These are phyloP conservation scores for Gymnocephalus cernua DNA, from an alignment of 2,113 vertebrate genomes.

Conservation along the genomic window DNA sequence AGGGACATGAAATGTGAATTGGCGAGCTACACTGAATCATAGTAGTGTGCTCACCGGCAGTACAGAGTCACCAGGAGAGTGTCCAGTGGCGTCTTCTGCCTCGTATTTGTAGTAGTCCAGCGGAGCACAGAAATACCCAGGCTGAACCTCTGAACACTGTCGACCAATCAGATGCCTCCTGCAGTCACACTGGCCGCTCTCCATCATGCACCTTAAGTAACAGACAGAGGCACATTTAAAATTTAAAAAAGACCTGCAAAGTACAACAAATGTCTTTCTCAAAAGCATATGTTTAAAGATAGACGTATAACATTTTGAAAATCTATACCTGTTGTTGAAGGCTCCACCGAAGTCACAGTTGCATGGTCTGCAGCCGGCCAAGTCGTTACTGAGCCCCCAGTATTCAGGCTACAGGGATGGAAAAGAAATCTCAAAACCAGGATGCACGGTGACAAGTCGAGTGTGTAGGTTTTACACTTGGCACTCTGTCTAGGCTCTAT, in stretches of 20 bases:
- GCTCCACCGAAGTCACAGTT: slow-evolving; percentile 91
- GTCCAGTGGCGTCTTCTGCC: slow-evolving; percentile 82
- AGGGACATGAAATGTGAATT: no score
- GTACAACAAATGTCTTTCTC: neutral
- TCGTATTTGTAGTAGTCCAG: slow-evolving; percentile 89
- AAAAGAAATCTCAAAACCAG: slow-evolving; percentile 23
- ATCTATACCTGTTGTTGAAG: slow-evolving; percentile 86
- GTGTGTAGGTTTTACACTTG: neutral
- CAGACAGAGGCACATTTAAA: neutral
- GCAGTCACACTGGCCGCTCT: slow-evolving; percentile 88
- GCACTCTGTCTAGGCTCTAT: neutral
- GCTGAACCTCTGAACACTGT: slow-evolving; percentile 87
- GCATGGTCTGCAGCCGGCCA: slow-evolving; percentile 87
- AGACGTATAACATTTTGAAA: neutral
- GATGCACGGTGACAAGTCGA: neutral
- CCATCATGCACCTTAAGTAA: slow-evolving; percentile 85
- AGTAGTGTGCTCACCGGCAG: slow-evolving; percentile 84
- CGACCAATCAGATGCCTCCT: slow-evolving; percentile 86
- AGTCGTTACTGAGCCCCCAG: slow-evolving; percentile 90
- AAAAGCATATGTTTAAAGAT: neutral
- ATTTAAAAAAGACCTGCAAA: neutral
- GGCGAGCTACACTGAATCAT: neutral
- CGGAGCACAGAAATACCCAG: slow-evolving; percentile 89
- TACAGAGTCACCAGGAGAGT: slow-evolving; percentile 73
- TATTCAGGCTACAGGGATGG: slow-evolving; percentile 83